Conservation (phyloP, 2,113 vertebrate genomes). For the Notechis scutatus region DNA sequence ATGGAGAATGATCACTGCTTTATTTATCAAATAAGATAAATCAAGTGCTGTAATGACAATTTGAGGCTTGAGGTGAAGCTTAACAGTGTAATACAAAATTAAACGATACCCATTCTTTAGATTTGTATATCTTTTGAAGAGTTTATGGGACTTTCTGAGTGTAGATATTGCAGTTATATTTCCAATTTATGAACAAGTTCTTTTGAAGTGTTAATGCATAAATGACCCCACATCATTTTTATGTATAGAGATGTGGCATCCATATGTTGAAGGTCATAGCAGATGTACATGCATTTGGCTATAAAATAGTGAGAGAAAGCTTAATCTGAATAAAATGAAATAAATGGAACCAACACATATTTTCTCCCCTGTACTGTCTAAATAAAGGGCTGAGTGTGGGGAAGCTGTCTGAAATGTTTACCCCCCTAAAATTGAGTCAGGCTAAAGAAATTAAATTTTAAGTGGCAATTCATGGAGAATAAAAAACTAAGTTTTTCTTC, state of each 20-base stretch:
- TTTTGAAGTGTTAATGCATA: conserved; percentile 61
- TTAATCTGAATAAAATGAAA: no score
- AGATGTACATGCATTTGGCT: no score
- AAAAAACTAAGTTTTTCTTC: not conserved
- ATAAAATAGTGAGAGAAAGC: no score
- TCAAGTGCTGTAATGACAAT: not conserved
- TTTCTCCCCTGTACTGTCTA: not conserved
- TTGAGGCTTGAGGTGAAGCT: not conserved
- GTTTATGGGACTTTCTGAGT: not conserved
- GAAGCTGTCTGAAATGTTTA: not conserved
- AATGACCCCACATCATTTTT: not conserved
- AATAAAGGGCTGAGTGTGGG: not conserved
- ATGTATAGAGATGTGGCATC: not conserved
- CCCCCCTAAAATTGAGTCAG: not conserved
- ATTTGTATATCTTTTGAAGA: not conserved
- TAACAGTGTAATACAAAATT: not conserved
- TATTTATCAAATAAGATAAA: not conserved
- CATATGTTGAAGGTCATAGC: not conserved
- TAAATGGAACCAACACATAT: not conserved
- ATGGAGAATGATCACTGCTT: not conserved
- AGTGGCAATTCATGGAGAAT: not conserved
- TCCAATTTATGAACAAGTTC: not conserved
- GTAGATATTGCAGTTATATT: not conserved
- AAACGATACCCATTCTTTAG: not conserved
- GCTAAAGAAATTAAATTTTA: not conserved